Conservation (phyloP, 92 coral and sea anemone species). For the Umimayanthus chanpuru region DNA sequence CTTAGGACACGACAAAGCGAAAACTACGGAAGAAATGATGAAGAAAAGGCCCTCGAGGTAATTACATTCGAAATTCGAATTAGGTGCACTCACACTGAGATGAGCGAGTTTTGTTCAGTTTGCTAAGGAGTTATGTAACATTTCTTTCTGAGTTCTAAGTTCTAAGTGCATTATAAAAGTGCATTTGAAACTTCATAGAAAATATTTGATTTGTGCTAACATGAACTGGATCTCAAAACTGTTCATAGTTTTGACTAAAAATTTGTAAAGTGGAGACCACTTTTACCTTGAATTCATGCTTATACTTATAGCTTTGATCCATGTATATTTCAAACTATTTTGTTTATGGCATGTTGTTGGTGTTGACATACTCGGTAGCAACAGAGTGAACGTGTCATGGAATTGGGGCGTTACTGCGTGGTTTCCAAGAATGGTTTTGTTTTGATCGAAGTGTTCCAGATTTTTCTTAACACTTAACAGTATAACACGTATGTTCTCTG, state of each 20-base stretch:
- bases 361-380: background rate
- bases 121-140: background rate
- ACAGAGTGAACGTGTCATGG: background rate
- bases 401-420: background rate
- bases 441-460: background rate
- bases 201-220: too few species aligned
- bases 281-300: background rate
- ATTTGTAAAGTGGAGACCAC: background rate
- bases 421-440: background rate
- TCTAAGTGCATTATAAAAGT: too few species aligned
- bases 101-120: too few species aligned
- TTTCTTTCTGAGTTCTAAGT: background rate
- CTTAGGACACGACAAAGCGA: conserved; percentile 48
- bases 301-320: background rate
- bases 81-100: too few species aligned
- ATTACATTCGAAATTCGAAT: background rate
- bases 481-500: too few species aligned
- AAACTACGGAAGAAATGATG: background rate
- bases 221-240: background rate
- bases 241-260: background rate
- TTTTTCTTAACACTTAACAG: too few species aligned
- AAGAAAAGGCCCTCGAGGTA: conserved; percentile 28
- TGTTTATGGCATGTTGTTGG: background rate
- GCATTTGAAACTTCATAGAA: too few species aligned
- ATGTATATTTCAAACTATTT: background rate